These are phyloP conservation scores for Cantharis nigra DNA, from an alignment of 2,888 invertebrate genomes.

Conservation along the genomic window DNA sequence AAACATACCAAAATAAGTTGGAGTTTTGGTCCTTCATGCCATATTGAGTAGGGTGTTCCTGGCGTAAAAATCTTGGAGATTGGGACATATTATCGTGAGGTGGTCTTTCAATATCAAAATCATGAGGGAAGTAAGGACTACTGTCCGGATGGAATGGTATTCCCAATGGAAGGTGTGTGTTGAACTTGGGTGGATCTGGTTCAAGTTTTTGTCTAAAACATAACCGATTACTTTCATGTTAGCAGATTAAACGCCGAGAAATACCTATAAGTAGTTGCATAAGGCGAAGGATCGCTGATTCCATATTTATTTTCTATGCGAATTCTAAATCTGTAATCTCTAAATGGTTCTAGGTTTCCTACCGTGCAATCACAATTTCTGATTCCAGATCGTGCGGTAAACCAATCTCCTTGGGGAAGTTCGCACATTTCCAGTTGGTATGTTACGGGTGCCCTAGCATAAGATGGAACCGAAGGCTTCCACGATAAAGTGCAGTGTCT, in stretches of 20 bases:
- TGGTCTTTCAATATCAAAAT: conserved; percentile 87
- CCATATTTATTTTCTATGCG: conserved; percentile 97
- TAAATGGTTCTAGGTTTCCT: conserved; percentile 85
- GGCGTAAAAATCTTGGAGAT: conserved; percentile 84
- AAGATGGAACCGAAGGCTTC: conserved; percentile 90
- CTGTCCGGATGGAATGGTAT: conserved; percentile 84
- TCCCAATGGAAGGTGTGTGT: conserved; percentile 79
- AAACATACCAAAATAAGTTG: conserved; percentile 91
- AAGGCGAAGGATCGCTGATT: conserved; percentile 94
- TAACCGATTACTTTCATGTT: conserved; percentile 13
- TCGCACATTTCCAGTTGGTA: conserved; percentile 96
- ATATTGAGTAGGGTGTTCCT: conserved; percentile 85
- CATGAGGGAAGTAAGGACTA: conserved; percentile 87
- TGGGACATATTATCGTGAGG: conserved; percentile 84
- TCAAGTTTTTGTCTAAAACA: conserved; percentile 69
- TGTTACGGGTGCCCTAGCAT: conserved; percentile 86
- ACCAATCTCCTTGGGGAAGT: conserved; percentile 91
- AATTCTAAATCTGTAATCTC: conserved; percentile 94
- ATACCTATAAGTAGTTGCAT: conserved; percentile 74
- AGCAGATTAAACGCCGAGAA: not conserved
- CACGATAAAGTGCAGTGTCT: conserved; percentile 87
- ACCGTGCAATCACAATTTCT: conserved; percentile 90
- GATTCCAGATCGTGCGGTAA: conserved; percentile 81
- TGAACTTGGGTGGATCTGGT: conserved; percentile 78
- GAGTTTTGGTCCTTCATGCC: conserved; percentile 91